These are phyloP conservation scores for Holothuria scabra DNA, from an alignment of 53 echinoderm and acorn worm genomes.

Conservation along the genomic window DNA sequence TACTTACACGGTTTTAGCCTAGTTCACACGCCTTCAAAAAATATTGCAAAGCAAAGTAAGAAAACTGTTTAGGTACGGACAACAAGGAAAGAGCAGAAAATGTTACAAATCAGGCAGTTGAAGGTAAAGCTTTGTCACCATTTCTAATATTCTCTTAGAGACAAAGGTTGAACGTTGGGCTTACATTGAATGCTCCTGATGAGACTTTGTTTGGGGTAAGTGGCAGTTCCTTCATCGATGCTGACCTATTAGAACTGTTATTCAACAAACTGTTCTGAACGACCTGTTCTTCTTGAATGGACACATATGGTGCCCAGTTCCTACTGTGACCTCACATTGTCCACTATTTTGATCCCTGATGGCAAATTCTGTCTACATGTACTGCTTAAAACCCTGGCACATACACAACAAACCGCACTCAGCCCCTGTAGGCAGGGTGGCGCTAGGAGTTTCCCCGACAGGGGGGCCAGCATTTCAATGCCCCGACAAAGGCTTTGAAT, in stretches of 20 bases:
- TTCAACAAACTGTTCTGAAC: conserved; percentile 60
- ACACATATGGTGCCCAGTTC: conserved; percentile 65
- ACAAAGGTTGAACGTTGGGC: conserved; percentile 37
- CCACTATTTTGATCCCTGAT: conserved; percentile 24
- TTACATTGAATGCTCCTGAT: conserved; percentile 54
- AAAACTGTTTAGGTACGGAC: conserved; percentile 19
- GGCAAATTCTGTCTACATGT: conserved; percentile 57
- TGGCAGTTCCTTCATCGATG: conserved; percentile 45
- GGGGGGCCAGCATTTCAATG: no score
- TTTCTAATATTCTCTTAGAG: conserved; percentile 52
- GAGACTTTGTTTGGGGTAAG: conserved; percentile 61
- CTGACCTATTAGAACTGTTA: conserved; percentile 66
- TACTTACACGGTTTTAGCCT: conserved; percentile 43
- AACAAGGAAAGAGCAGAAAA: background rate
- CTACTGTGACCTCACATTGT: conserved; percentile 23
- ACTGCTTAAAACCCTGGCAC: conserved; percentile 53
- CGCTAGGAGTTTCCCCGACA: no score
- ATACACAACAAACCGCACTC: conserved; percentile 67
- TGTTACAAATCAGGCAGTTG: conserved; percentile 11
- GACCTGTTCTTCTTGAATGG: conserved; percentile 63
- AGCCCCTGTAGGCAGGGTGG: conserved; percentile 53
- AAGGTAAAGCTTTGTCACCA: background rate
- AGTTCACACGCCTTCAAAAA: conserved; percentile 31
- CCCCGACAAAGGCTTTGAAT: no score
- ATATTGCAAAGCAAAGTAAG: conserved; percentile 18